Conservation (phyloP, 2,113 vertebrate species). For the Tupaia chinensis region DNA sequence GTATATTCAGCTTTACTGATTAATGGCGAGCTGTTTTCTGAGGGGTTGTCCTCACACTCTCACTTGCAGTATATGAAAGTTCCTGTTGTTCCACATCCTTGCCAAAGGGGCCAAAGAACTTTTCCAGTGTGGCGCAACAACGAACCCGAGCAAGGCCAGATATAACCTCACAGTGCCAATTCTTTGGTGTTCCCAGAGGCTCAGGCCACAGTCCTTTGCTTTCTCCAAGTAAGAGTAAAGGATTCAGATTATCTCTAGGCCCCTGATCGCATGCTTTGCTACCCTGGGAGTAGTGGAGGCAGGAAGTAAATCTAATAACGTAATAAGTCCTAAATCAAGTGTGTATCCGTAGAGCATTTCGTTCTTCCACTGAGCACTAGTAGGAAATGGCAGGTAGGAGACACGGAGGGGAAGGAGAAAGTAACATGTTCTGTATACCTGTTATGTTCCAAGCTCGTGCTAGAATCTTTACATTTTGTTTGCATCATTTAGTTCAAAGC, state of each 20-base stretch:
- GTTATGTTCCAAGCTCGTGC: neutral
- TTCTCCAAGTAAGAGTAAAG: constrained; percentile 28
- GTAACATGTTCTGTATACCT: neutral
- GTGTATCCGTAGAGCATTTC: neutral
- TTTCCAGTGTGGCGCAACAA: neutral
- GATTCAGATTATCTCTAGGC: neutral
- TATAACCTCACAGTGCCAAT: neutral
- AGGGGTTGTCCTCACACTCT: neutral
- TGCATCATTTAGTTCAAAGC: constrained; percentile 44
- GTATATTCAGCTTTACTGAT: constrained; percentile 37
- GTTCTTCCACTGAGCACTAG: neutral
- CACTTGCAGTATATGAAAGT: neutral
- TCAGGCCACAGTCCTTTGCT: constrained; percentile 17
- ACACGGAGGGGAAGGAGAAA: neutral
- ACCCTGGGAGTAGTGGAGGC: neutral
- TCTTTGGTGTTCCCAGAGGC: neutral
- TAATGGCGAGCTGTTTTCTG: constrained; percentile 41
- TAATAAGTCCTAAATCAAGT: neutral
- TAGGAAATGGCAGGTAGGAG: neutral
- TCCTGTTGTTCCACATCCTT: constrained; percentile 26
- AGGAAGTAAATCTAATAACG: neutral
- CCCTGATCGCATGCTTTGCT: neutral
- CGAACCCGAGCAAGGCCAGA: neutral
- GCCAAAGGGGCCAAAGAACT: neutral
- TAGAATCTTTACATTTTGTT: constrained; percentile 54